Conservation (phyloP, 2,888 invertebrate genomes). For the Nezara viridula region DNA sequence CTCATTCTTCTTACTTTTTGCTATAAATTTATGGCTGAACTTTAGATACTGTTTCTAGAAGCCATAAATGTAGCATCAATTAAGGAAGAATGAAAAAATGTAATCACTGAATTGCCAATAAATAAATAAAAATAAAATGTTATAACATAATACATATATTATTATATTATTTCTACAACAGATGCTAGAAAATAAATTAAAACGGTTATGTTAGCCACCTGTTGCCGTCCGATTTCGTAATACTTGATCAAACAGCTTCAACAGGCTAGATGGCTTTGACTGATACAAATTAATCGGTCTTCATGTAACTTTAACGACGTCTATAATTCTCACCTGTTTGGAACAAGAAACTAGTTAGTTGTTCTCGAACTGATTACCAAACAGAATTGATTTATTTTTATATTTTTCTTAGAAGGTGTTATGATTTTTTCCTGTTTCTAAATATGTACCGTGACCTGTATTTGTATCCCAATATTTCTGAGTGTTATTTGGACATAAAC, state of each 20-base stretch:
- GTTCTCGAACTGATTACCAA: neutral
- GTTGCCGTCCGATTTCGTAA: neutral
- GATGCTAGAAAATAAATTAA: neutral
- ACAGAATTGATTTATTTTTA: neutral
- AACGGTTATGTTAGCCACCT: neutral
- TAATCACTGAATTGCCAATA: no score
- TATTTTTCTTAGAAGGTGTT: neutral
- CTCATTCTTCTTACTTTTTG: no score
- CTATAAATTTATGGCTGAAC: no score
- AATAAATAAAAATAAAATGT: neutral
- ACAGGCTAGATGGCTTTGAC: neutral
- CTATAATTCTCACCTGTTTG: neutral
- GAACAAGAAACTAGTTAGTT: neutral
- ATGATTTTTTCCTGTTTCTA: neutral
- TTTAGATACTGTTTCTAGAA: no score
- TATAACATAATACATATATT: no score
- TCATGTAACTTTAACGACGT: neutral
- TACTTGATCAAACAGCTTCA: neutral
- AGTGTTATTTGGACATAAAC: no score
- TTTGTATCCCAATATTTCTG: no score
- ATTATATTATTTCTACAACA: neutral
- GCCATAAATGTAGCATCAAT: no score
- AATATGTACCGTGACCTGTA: neutral
- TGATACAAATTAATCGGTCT: slow-evolving; percentile 16
- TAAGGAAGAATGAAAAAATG: no score